These are phyloP conservation scores for Tragelaphus scriptus DNA, from an alignment of 2,113 vertebrate species.

Conservation along the genomic window DNA sequence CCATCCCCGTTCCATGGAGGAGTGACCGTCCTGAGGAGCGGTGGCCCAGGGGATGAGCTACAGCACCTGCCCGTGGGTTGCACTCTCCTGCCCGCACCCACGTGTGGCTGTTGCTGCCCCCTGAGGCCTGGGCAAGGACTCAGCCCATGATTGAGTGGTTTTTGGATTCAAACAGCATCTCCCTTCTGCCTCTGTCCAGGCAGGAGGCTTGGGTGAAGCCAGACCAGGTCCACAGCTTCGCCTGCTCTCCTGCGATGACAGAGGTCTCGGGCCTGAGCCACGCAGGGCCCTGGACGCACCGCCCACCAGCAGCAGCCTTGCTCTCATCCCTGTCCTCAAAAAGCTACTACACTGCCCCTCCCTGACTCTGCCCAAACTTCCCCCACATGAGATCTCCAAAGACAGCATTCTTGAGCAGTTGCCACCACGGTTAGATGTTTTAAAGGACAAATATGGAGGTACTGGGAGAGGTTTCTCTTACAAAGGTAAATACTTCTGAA, in stretches of 20 bases:
- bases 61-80: neutral
- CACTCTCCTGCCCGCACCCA: neutral
- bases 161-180: neutral
- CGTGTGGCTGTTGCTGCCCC: rapidly evolving
- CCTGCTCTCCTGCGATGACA: neutral
- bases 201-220: neutral
- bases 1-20: rapidly evolving
- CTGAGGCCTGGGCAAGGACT: neutral
- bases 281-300: rapidly evolving
- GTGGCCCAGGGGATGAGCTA: neutral
- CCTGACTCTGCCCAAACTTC: rapidly evolving
- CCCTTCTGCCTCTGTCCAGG: neutral
- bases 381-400: neutral
- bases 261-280: neutral
- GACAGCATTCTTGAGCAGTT: neutral
- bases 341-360: neutral
- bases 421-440: neutral
- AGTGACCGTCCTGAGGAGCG: rapidly evolving
- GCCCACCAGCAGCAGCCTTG: rapidly evolving
- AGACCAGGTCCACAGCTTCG: neutral
- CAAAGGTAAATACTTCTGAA: too few relatives aligned
- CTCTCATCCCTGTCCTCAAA: neutral
- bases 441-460: neutral
- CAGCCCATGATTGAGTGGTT: neutral
- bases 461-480: neutral